Evolutionary conservation across 2,797 vertebrate species (phyloP).

Genomic region (Pelodytes ibericus): DNA sequence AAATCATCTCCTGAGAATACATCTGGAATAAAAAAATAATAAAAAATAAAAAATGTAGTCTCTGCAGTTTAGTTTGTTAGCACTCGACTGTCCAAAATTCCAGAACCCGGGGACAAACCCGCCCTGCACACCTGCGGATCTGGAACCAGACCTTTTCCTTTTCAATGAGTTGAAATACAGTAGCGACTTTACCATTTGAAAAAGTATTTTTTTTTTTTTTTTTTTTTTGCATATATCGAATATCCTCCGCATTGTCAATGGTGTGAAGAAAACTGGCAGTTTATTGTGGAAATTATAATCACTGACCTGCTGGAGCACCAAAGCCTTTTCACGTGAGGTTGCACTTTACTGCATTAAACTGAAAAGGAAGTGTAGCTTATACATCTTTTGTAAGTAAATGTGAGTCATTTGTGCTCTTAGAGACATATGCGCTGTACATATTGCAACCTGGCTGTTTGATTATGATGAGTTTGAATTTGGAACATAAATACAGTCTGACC

Average conservation of each 20-base stretch:
- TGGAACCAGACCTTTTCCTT: conserved; percentile 60
- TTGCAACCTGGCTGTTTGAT: conserved; percentile 3
- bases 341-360: conserved; percentile 47
- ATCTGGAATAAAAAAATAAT: conserved; percentile 52
- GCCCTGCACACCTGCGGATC: conserved; percentile 64
- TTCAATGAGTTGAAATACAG: conserved; percentile 65
- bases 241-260: conserved; percentile 66
- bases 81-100: conserved; percentile 62
- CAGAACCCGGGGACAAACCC: conserved; percentile 57
- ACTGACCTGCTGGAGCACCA: conserved; percentile 58
- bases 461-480: conserved; percentile 7
- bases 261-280: conserved; percentile 66
- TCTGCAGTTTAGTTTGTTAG: conserved; percentile 62
- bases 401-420: neutral
- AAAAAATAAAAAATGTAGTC: conserved; percentile 23
- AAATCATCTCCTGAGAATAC: conserved; percentile 50
- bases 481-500: conserved; percentile 42
- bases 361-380: conserved; percentile 11
- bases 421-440: neutral
- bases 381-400: neutral
- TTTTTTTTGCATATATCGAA: conserved; percentile 65
- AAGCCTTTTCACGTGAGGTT: conserved; percentile 56
- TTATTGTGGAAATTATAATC: conserved; percentile 65
- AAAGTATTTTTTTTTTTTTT: conserved; percentile 25
- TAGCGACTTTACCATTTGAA: conserved; percentile 61